Conservation (phyloP, 2,888 invertebrate species). For the Dexiosoma caninum region DNA sequence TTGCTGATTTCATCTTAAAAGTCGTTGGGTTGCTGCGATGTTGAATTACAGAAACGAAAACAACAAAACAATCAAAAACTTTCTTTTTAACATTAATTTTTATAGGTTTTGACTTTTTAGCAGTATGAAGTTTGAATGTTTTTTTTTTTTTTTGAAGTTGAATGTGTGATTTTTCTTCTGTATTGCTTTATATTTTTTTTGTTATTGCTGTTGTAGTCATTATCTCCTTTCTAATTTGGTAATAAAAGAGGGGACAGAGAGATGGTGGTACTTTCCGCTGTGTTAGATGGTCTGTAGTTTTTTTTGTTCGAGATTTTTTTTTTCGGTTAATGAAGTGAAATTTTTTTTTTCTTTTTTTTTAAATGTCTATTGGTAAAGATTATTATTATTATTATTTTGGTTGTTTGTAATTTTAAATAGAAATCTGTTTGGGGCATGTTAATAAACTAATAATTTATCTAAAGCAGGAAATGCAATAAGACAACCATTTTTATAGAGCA, state of each 20-base stretch:
- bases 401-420: neutral
- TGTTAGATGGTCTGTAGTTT: neutral
- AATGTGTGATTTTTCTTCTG: neutral
- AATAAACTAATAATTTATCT: conserved; percentile 2
- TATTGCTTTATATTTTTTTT: neutral
- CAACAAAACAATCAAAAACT: conserved; percentile 52
- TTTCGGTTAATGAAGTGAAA: neutral
- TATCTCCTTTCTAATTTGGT: conserved; percentile 38
- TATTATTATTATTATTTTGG: neutral
- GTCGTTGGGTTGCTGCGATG: conserved; percentile 45
- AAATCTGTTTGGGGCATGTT: conserved; percentile 8
- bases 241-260: neutral
- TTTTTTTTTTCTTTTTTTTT: neutral
- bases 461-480: neutral
- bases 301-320: neutral
- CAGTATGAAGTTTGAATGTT: conserved; percentile 13
- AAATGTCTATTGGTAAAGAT: neutral
- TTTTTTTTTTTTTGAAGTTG: neutral
- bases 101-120: conserved; percentile 58
- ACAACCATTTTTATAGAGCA: neutral
- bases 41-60: conserved; percentile 20
- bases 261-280: neutral
- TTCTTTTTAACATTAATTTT: conserved; percentile 63
- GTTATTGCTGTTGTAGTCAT: conserved; percentile 1
- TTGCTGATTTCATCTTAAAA: conserved; percentile 42